Base-by-base conservation (phyloP, 2,888 invertebrate genomes). In the Acanthosepion lycidas region DNA sequence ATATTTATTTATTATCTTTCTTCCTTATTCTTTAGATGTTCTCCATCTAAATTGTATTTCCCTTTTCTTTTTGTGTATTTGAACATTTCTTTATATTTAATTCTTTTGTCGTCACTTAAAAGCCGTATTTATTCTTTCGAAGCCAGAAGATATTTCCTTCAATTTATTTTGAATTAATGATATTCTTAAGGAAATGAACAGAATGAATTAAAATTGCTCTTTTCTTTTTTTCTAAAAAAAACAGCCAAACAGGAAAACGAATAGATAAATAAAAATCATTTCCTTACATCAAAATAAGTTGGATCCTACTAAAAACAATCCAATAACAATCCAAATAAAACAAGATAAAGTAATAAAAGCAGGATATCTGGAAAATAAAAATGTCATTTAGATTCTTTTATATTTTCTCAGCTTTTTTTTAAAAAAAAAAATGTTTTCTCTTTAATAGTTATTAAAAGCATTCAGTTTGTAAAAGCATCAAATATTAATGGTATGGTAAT, bases 111-210 rank as follows among this genome's bases (percentile, higher is more conserved):
- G 12, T 78, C 78, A n/a, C 78, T 78, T 78, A 78, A 78, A 78
- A 78, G 78, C n/a, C 33, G 78, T n/a, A 9, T 78, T 78, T n/a
- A 78, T 78, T 78, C n/a, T 78, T 78, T 78, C 33, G 33, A 78
- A 78, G 78, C 78, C 78, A n/a, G 78, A 78, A 78, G 78, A 9
- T 78, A 78, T 78, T 78, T 33, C n/a, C 78, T 78, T 78, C 78
- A 78, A 78, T 78, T 78, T 78, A 78, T 78, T 78, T 33, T 78
- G n/a, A 78, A 33, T 78, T n/a, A 78, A 78, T 78, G n/a, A n/a
- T 78, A 78, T n/a, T 78, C 78, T 78, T 15, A 78, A 78, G 78
- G 78, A 78, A 78, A 78, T n/a, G 78, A 78, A 78, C n/a, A 78
- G n/a, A 78, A 78, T 78, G n/a, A 78, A 78, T n/a, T 78, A 28